These are phyloP conservation scores for Caranx melampygus DNA, from an alignment of 2,113 vertebrate genomes.

Conservation along the genomic window DNA sequence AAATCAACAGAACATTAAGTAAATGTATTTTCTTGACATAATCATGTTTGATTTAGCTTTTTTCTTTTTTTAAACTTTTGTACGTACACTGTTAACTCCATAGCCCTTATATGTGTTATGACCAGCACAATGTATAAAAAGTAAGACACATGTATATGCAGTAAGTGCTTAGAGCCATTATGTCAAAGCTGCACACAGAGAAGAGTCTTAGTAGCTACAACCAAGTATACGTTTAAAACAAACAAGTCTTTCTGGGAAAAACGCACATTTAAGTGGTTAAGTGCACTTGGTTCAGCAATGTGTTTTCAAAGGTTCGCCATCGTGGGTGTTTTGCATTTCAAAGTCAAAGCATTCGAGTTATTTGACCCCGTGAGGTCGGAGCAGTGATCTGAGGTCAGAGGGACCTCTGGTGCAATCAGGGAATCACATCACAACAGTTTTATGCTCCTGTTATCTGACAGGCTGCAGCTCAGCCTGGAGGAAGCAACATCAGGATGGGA, in stretches of 20 bases:
- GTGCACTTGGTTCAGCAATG: slow-evolving; percentile 39
- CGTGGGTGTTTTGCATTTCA: slow-evolving; percentile 7
- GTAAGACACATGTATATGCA: slow-evolving; percentile 30
- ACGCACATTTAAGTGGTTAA: slow-evolving; percentile 46
- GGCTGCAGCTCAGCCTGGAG: neutral
- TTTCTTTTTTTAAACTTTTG: neutral
- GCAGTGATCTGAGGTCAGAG: slow-evolving; percentile 31
- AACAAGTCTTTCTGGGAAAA: neutral
- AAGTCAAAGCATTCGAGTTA: slow-evolving; percentile 38
- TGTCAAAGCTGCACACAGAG: slow-evolving; percentile 16
- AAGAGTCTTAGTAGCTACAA: slow-evolving; percentile 22
- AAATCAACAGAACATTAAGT: slow-evolving; percentile 34
- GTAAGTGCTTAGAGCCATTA: slow-evolving; percentile 12
- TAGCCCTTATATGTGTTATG: slow-evolving; percentile 50
- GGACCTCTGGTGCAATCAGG: slow-evolving; percentile 30
- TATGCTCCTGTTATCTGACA: slow-evolving; percentile 22
- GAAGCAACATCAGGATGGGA: neutral
- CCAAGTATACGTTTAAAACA: slow-evolving; percentile 31
- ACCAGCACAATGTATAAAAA: slow-evolving; percentile 51
- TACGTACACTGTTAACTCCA: slow-evolving; percentile 10
- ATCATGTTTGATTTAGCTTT: slow-evolving; percentile 26
- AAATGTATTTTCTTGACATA: slow-evolving; percentile 33
- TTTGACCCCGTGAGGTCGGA: slow-evolving; percentile 7
- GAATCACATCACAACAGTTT: slow-evolving; percentile 23
- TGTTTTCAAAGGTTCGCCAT: slow-evolving; percentile 19